Evolutionary conservation across 2,888 invertebrate genomes (phyloP).

Genomic region (Acleris cristana): DNA sequence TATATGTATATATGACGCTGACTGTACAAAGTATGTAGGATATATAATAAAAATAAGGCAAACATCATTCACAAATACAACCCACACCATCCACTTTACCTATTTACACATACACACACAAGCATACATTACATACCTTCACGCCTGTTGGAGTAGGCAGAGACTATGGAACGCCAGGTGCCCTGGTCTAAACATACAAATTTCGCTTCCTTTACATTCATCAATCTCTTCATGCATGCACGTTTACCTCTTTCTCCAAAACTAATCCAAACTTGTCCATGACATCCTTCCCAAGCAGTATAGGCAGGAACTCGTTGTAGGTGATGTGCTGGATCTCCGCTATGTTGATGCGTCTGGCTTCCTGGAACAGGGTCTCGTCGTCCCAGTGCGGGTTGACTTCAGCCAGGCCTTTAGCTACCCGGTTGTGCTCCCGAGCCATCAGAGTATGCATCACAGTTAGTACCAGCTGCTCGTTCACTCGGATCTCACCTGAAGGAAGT

Average conservation of each 20-base stretch:
- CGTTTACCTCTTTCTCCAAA: conserved; percentile 90
- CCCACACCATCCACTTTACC: no score
- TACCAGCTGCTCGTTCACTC: conserved; percentile 95
- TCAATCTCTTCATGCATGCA: no score
- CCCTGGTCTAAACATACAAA: no score
- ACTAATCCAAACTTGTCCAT: conserved; percentile 96
- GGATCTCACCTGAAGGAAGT: conserved; percentile 88
- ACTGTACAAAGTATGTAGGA: no score
- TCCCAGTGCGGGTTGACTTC: conserved; percentile 96
- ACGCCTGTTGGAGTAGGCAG: no score
- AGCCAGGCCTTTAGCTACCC: conserved; percentile 89
- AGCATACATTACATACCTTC: no score
- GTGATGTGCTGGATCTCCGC: conserved; percentile 95
- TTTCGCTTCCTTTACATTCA: no score
- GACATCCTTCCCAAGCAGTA: conserved; percentile 93
- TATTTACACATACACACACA: no score
- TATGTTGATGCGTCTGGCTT: conserved; percentile 92
- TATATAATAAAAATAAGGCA: neutral
- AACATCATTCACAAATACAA: no score
- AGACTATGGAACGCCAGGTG: no score
- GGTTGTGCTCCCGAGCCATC: conserved; percentile 96
- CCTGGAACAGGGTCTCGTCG: conserved; percentile 95
- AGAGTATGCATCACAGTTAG: conserved; percentile 96
- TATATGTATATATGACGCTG: no score
- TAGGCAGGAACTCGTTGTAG: conserved; percentile 95